Percentiles rank a stretch among this genome's conserved stretches.
Evolutionary conservation across 2,797 vertebrate genomes (phyloP).

Genomic region (Dendrocincla tyrannina): DNA sequence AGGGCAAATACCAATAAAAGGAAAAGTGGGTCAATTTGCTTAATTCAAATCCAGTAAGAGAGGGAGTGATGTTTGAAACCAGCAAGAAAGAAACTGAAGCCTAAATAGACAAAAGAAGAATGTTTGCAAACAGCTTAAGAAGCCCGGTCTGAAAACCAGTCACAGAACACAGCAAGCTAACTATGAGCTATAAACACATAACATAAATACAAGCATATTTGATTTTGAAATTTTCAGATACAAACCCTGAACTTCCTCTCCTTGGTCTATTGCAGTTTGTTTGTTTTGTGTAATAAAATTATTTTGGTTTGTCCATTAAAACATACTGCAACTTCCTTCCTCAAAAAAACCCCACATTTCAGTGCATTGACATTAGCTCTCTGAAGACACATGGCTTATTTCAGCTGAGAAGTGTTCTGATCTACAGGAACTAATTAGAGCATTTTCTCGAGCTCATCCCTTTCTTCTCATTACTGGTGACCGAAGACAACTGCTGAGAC

Average conservation of each 20-base stretch:
- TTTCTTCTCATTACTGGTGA: slow-evolving; percentile 66
- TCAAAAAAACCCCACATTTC: neutral
- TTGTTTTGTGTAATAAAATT: slow-evolving; percentile 6
- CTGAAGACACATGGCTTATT: slow-evolving; percentile 23
- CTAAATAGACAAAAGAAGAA: neutral
- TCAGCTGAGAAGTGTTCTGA: slow-evolving; percentile 38
- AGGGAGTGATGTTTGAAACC: neutral
- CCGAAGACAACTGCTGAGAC: slow-evolving; percentile 59
- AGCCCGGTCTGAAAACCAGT: neutral
- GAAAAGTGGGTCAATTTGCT: neutral
- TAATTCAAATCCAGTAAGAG: neutral
- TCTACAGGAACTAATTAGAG: slow-evolving; percentile 51
- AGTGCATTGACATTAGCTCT: slow-evolving; percentile 13
- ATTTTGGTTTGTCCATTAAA: slow-evolving; percentile 17
- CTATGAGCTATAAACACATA: neutral
- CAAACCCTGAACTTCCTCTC: neutral
- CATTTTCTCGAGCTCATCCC: neutral
- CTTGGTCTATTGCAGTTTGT: neutral
- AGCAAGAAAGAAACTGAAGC: neutral
- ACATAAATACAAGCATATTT: neutral
- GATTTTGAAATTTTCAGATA: neutral
- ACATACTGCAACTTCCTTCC: neutral
- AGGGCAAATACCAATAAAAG: neutral
- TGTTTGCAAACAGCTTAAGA: neutral
- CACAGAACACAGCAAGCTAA: neutral